Base-by-base conservation (phyloP, 2,113 vertebrate species). In the Muscicapa adusta region DNA sequence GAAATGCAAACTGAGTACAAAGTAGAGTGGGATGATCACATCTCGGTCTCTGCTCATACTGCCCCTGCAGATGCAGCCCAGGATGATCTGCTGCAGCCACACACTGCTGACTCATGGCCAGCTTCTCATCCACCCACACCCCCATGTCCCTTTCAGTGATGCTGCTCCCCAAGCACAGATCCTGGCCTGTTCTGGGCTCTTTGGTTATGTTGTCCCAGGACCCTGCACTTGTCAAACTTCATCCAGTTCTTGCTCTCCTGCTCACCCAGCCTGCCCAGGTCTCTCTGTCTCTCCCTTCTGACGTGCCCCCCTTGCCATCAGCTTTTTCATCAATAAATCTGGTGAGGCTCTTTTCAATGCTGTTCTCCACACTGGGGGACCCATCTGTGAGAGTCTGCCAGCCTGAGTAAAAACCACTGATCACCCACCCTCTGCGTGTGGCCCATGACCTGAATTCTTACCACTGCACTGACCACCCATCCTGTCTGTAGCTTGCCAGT, bases 241-340 rank as follows among this genome's bases (percentile, higher is more conserved):
- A 65, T 23, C 9, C 8, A 51, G 51, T 7, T 43, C 14, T 29
- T 20, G 26, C 28, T 50, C 14, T 13, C 15, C 20, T 0, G 0
- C 26, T 81, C 31, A 24, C 65, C 38, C 58, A 84, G 58, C 34
- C 34, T 60, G 29, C 23, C 36, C 9, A 9, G 14, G 34, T 63
- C 7, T 42, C 72, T 42, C 28, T n/a, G 10, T 24, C 9, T 36
- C 38, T 73, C 57, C 24, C 19, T 45, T 61, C 76, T 25, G 23
- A 72, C 0, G 0, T 9, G 48, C n/a, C 15, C 20, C 33, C 23
- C 15, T 68, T 4, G 3, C 10, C 43, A 80, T 9, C 10, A 29
- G 31, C 34, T n/a, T 62, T n/a, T 34, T 18, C 43, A 79, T 7
- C 53, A 68, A 48, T 36, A 63, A 84, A 63, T 19, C 2, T 16